Evolutionary conservation across 2,113 vertebrate species (phyloP).

Genomic region (Myotis yumanensis): DNA sequence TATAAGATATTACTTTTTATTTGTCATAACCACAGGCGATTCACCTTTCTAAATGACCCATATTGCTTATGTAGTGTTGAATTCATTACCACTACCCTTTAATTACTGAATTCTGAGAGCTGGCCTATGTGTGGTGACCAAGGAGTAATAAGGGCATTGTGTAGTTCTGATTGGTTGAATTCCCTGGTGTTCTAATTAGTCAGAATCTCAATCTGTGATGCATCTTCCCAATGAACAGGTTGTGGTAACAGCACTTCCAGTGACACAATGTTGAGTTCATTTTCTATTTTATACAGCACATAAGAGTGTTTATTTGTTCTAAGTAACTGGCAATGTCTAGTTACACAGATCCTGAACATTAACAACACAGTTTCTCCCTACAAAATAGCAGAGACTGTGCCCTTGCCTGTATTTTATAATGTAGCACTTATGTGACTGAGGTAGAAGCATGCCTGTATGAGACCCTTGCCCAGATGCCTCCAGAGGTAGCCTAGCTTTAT

Average conservation of each 20-base stretch:
- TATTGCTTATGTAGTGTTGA: background rate
- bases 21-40: background rate
- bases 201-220: background rate
- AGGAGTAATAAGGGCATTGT: background rate
- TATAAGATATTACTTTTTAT: background rate
- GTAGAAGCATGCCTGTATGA: background rate
- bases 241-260: background rate
- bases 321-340: background rate
- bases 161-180: constrained; percentile 12
- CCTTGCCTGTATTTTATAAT: background rate
- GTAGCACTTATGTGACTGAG: background rate
- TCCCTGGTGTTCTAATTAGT: constrained; percentile 39
- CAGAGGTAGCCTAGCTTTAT: background rate
- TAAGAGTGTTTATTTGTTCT: constrained; percentile 12
- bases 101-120: background rate
- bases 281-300: background rate
- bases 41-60: background rate
- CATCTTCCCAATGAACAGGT: constrained; percentile 31
- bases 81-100: background rate
- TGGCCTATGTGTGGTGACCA: background rate
- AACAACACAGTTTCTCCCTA: background rate
- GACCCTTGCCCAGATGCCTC: background rate
- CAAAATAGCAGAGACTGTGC: background rate
- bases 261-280: background rate
- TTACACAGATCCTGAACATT: background rate